Evolutionary conservation across 2,797 vertebrate species (phyloP).

Genomic region (Oophaga sylvatica): DNA sequence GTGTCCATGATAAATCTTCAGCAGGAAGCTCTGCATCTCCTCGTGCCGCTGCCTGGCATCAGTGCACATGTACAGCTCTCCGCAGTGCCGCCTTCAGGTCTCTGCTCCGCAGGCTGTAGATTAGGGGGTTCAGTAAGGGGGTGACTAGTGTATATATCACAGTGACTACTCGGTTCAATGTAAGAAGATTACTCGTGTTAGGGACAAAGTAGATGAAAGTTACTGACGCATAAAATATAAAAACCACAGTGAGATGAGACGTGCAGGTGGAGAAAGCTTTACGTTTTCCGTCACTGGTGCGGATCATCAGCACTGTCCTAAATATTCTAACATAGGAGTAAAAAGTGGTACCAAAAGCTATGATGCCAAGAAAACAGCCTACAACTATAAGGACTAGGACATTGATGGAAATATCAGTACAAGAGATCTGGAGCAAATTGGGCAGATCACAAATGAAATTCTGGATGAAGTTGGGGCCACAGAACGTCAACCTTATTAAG

Average conservation of each 20-base stretch:
- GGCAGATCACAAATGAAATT: conserved; percentile 46
- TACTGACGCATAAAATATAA: not conserved
- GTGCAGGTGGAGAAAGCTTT: conserved; percentile 51
- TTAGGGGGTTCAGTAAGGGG: conserved; percentile 31
- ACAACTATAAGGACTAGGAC: not conserved
- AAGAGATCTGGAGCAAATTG: conserved; percentile 40
- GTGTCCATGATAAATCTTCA: not conserved
- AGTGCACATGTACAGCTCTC: not conserved
- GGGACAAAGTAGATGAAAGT: not conserved
- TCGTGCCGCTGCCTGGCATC: not conserved
- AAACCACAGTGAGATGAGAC: conserved; percentile 20
- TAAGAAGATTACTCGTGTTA: not conserved
- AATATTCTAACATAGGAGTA: conserved; percentile 28
- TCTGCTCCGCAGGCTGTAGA: conserved; percentile 45
- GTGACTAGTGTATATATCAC: not conserved
- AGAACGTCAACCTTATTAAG: conserved; percentile 22
- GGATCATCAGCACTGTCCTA: not conserved
- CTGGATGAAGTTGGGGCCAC: conserved; percentile 21
- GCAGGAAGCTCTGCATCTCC: not conserved
- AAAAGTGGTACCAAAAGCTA: conserved; percentile 12
- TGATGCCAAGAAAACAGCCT: not conserved
- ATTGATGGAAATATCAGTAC: conserved; percentile 25
- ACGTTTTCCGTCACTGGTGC: not conserved
- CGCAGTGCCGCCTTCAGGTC: conserved; percentile 11
- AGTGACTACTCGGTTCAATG: not conserved